Evolutionary conservation across 2,113 vertebrate species (phyloP).

Genomic region (Solea solea): DNA sequence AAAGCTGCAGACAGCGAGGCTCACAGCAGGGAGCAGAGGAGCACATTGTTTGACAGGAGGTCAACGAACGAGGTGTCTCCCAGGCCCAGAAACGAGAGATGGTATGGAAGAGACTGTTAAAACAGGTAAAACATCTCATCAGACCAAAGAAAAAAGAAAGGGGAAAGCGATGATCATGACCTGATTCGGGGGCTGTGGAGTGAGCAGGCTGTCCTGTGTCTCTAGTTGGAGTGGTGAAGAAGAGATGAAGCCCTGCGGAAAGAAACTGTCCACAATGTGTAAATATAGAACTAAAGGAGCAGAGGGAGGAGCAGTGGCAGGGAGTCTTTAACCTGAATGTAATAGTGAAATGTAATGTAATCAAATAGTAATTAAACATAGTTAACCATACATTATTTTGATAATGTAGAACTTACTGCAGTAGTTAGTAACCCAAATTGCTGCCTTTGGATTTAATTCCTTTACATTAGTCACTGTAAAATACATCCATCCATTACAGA

Average conservation of each 20-base stretch:
- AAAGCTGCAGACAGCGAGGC: background rate
- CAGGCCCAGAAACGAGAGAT: background rate
- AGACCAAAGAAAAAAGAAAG: background rate
- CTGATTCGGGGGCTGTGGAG: background rate
- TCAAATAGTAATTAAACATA: no score
- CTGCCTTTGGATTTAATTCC: no score
- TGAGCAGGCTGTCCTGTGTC: background rate
- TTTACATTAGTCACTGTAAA: background rate
- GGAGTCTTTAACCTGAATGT: no score
- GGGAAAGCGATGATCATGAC: background rate
- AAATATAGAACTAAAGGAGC: no score
- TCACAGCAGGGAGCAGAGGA: background rate
- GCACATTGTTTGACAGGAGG: background rate
- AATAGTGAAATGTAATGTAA: no score
- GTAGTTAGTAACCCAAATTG: no score
- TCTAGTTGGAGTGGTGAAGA: no score
- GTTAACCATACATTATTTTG: no score
- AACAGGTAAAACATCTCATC: background rate
- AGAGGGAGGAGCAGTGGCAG: no score
- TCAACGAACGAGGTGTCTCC: background rate
- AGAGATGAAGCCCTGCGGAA: background rate
- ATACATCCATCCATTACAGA: constrained; percentile 45
- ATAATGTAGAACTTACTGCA: no score
- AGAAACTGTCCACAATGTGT: no score
- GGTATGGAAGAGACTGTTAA: background rate